These are phyloP conservation scores for Alouatta palliata DNA, from an alignment of 2,113 vertebrate genomes.

Conservation along the genomic window DNA sequence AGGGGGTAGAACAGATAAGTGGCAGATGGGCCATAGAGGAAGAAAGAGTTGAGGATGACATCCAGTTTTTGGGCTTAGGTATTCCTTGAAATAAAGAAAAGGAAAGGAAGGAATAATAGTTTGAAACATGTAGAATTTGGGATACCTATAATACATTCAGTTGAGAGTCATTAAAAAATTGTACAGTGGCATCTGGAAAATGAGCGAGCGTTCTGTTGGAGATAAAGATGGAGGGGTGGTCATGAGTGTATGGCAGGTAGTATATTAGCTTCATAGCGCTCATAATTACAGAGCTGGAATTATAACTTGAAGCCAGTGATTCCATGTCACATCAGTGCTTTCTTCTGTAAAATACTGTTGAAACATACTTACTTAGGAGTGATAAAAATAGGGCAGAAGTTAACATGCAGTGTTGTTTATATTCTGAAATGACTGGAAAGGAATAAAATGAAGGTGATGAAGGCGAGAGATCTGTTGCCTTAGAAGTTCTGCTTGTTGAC, in stretches of 20 bases:
- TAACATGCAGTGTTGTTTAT: not conserved
- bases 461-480: not conserved
- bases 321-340: not conserved
- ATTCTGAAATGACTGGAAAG: not conserved
- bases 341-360: constrained; percentile 4
- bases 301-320: not conserved
- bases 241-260: not conserved
- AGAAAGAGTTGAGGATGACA: not conserved
- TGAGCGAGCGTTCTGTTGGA: not conserved
- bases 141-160: not conserved
- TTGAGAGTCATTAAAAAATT: not conserved
- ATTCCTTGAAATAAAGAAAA: not conserved
- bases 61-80: not conserved
- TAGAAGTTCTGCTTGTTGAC: constrained; percentile 3
- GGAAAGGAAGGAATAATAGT: not conserved
- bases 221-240: not conserved
- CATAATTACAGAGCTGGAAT: constrained; percentile 25
- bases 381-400: not conserved
- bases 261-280: not conserved
- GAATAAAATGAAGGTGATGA: not conserved
- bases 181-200: not conserved
- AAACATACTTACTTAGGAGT: not conserved
- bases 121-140: not conserved
- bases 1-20: not conserved
- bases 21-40: not conserved